A percentile compares a stretch with the other conserved stretches of the same genome.
Evolutionary conservation across 2,797 vertebrate species (phyloP).

Genomic region (Sorex maritimensis): DNA sequence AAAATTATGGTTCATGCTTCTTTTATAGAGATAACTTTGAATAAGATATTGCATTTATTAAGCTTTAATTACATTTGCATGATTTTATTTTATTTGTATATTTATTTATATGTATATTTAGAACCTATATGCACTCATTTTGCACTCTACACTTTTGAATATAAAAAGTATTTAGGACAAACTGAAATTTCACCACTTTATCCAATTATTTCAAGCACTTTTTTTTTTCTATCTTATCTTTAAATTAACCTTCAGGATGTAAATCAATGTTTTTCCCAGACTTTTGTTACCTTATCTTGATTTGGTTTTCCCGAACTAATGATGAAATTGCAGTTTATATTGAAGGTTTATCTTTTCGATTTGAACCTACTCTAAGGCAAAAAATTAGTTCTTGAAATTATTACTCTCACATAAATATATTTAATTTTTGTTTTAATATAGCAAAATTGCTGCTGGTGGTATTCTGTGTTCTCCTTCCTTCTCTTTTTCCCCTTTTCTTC

Average conservation of each 20-base stretch:
- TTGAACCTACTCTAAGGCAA: conserved; percentile 17
- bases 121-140: background rate
- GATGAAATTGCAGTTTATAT: conserved; percentile 10
- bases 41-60: background rate
- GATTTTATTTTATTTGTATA: background rate
- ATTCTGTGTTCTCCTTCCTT: background rate
- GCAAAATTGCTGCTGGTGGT: background rate
- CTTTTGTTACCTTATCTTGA: conserved; percentile 71
- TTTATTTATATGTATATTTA: background rate
- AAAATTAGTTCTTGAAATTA: conserved; percentile 33
- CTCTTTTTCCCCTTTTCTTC: too few species aligned
- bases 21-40: background rate
- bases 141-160: background rate
- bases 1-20: background rate
- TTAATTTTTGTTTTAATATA: background rate
- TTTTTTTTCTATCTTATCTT: conserved; percentile 62
- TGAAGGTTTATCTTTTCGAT: conserved; percentile 31
- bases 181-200: background rate
- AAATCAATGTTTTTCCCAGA: conserved; percentile 67
- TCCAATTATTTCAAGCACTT: conserved; percentile 17
- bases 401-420: background rate
- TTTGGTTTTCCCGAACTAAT: conserved; percentile 51
- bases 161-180: conserved; percentile 46
- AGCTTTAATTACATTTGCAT: background rate
- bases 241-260: conserved; percentile 63